Base-by-base conservation (phyloP, 2,888 invertebrate species). In the Cerceris rybyensis region DNA sequence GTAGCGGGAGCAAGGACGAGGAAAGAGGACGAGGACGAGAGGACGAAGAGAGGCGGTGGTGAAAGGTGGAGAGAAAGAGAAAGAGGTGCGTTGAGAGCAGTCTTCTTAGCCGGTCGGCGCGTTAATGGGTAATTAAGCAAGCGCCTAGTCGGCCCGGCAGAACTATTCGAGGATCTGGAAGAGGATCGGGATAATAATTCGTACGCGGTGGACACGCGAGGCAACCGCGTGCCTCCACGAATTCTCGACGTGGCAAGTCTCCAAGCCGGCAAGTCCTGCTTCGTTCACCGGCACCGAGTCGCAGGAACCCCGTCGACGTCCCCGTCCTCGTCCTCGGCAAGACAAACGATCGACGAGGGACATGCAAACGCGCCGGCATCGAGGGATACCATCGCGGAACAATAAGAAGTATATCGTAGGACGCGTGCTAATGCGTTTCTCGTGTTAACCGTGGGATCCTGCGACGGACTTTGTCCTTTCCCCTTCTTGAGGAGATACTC, bases 381-480 rank as follows among this genome's bases (percentile, higher is more conserved):
- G 81, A 72, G 75, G 86, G 82, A 85, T 85, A 79, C 82, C 86
- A 78, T 86, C 85, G 83, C 80, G 74, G 77, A 85, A 87, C 88
- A 89, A 88, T 88, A 87, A 89, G 88, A 87, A 90, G 86, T 85
- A 85, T 87, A 87, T 82, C 85, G 86, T 88, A 86, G 87, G 86
- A 85, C 85, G 83, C 86, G 85, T 86, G 88, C 88, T 89, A 89
- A 89, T 89, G 90, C 88, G 86, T 86, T 90, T 90, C 86, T 89
- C 89, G 84, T 90, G 89, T 90, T 88, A 86, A 81, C 81, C 80
- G 81, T 81, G 84, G 85, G 86, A 86, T 79, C 80, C 64, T 54
- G 80, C 82, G 75, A 72, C 77, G 46, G 70, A 55, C 66, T 43
- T 55, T 61, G 43, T 52, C 54, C 65, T 72, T 61, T 64, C 58